These are phyloP conservation scores for Meghimatium bilineatum DNA, from an alignment of 2,888 invertebrate genomes.

Conservation along the genomic window DNA sequence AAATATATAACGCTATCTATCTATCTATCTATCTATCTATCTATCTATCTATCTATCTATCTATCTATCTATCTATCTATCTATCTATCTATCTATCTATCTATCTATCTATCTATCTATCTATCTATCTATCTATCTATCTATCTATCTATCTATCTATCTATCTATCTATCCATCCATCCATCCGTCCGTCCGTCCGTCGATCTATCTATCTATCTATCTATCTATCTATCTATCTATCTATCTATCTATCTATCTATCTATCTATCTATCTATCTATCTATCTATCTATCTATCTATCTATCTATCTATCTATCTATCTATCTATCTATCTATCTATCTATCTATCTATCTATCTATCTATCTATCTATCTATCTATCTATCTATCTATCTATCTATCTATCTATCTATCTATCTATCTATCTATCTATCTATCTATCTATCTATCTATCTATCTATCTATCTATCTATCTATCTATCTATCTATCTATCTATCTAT, in stretches of 20 bases:
- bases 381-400: neutral
- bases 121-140: conserved; percentile 23
- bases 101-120: conserved; percentile 23
- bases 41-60: neutral
- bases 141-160: conserved; percentile 23
- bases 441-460: conserved; percentile 23
- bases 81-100: neutral
- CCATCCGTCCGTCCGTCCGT: neutral
- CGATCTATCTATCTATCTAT: conserved; percentile 21
- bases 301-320: conserved; percentile 10
- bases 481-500: conserved; percentile 23
- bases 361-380: neutral
- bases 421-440: neutral
- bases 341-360: conserved; percentile 17
- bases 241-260: conserved; percentile 13
- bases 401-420: neutral
- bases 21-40: neutral
- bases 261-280: conserved; percentile 13
- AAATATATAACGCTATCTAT: conserved; percentile 34
- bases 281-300: conserved; percentile 13
- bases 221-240: conserved; percentile 4
- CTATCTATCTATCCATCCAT: conserved; percentile 19
- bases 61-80: neutral
- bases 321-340: neutral
- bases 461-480: conserved; percentile 23